Evolutionary conservation across 1,140 invertebrate species (phyloP).

Genomic region (Acromyrmex heyeri): DNA sequence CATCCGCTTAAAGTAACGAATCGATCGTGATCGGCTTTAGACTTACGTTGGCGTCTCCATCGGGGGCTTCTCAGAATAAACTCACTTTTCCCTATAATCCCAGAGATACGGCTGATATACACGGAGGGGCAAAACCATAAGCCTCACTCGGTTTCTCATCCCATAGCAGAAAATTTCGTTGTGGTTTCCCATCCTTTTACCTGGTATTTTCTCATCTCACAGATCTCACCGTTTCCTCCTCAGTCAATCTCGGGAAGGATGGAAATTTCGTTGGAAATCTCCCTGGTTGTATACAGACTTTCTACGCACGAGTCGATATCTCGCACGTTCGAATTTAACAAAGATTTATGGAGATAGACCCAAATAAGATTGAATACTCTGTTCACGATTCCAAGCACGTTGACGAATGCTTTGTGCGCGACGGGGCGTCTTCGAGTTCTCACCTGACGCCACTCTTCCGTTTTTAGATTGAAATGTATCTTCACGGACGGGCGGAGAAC

Average conservation of each 20-base stretch:
- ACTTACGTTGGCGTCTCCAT: conserved; percentile 24
- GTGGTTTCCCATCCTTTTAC: conserved; percentile 17
- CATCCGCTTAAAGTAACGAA: conserved; percentile 35
- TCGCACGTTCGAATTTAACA: conserved; percentile 73
- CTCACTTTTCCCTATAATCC: conserved; percentile 54
- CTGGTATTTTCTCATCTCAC: background rate
- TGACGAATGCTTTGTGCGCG: conserved; percentile 62
- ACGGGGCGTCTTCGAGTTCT: conserved; percentile 17
- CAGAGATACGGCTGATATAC: conserved; percentile 44
- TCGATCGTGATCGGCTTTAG: conserved; percentile 48
- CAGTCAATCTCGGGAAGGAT: conserved; percentile 65
- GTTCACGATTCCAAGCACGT: conserved; percentile 70
- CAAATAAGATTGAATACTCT: conserved; percentile 74
- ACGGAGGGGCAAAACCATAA: conserved; percentile 44
- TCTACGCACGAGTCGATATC: conserved; percentile 33
- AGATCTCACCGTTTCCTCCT: background rate
- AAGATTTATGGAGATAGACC: conserved; percentile 76
- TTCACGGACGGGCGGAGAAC: conserved; percentile 46
- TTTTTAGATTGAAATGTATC: conserved; percentile 68
- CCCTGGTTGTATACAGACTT: background rate
- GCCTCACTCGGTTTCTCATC: conserved; percentile 18
- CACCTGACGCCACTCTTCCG: conserved; percentile 9
- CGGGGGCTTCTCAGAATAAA: conserved; percentile 19
- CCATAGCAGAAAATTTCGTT: conserved; percentile 57
- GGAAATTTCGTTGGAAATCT: conserved; percentile 63